phyloP scores from a whole-genome alignment of 2,797 vertebrate genomes.

The Mus spretus region DNA sequence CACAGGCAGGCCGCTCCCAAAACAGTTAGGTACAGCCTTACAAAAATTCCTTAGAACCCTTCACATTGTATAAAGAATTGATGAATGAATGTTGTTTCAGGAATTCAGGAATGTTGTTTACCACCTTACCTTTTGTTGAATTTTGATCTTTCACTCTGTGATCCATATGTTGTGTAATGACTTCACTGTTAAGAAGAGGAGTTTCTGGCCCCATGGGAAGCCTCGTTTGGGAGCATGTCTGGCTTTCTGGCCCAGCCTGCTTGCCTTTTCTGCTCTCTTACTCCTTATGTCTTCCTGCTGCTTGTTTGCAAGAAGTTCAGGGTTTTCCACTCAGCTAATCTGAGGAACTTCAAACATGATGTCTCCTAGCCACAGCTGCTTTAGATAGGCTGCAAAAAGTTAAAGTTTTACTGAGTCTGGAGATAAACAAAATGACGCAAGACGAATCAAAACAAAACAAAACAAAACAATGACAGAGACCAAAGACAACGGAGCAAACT shows the following conservation, averaged over 20 bases:
- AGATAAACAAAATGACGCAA: constrained; percentile 19
- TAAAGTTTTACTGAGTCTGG: constrained; percentile 62
- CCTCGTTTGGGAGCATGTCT: constrained; percentile 51
- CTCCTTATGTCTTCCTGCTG: background rate
- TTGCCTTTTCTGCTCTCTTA: background rate
- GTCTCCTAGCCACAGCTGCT: constrained; percentile 55
- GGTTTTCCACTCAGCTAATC: constrained; percentile 59
- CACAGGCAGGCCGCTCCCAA: constrained; percentile 6
- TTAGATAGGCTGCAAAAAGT: constrained; percentile 58
- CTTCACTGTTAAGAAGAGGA: constrained; percentile 45
- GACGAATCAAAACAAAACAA: background rate
- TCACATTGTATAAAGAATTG: constrained; percentile 29
- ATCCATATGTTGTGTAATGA: constrained; percentile 7
- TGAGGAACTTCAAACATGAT: constrained; percentile 28
- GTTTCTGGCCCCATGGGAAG: constrained; percentile 65
- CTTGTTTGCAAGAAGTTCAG: constrained; percentile 67
- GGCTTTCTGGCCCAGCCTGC: background rate
- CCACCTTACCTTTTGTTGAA: background rate
- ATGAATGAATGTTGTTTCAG: background rate
- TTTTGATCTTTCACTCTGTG: constrained; percentile 27
- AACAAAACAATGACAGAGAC: constrained; percentile 21
- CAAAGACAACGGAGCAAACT: constrained; percentile 38
- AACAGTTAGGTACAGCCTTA: background rate
- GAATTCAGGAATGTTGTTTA: constrained; percentile 17
- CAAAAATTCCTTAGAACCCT: constrained; percentile 23